Evolutionary conservation across 2,888 invertebrate genomes (phyloP).

Genomic region (Eulithis testata): DNA sequence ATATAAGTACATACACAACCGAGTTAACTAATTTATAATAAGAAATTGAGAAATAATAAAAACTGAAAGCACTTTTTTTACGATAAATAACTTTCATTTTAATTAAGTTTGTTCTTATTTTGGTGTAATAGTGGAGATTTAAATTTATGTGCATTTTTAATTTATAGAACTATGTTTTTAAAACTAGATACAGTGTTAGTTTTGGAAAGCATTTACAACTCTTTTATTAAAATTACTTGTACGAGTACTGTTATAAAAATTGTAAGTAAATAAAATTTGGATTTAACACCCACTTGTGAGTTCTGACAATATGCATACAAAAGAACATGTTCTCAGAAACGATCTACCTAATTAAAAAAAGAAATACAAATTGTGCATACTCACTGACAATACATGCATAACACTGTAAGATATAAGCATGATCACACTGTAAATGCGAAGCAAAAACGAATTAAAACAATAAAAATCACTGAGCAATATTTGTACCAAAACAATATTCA

Average conservation of each 20-base stretch:
- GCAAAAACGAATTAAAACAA: slow-evolving; percentile 64
- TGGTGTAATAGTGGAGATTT: slow-evolving; percentile 77
- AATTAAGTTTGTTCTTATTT: slow-evolving; percentile 59
- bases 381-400: slow-evolving; percentile 82
- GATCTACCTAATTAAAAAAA: slow-evolving; percentile 52
- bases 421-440: slow-evolving; percentile 82
- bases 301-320: slow-evolving; percentile 59
- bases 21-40: slow-evolving; percentile 69
- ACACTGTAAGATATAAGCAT: slow-evolving; percentile 82
- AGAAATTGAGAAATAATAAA: slow-evolving; percentile 59
- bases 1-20: slow-evolving; percentile 85
- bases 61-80: slow-evolving; percentile 58
- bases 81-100: slow-evolving; percentile 47
- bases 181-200: slow-evolving; percentile 42
- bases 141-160: slow-evolving; percentile 60
- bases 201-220: slow-evolving; percentile 33
- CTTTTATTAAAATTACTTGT: slow-evolving; percentile 45
- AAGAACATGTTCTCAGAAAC: slow-evolving; percentile 63
- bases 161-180: slow-evolving; percentile 47
- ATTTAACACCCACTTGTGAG: slow-evolving; percentile 60
- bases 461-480: slow-evolving; percentile 63
- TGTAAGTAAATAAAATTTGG: slow-evolving; percentile 61
- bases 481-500: slow-evolving; percentile 76
- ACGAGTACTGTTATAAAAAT: slow-evolving; percentile 45
- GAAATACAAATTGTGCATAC: slow-evolving; percentile 81